Base-by-base conservation (phyloP, 2,797 vertebrate species). In the Typhlichthys eigenmanni region DNA sequence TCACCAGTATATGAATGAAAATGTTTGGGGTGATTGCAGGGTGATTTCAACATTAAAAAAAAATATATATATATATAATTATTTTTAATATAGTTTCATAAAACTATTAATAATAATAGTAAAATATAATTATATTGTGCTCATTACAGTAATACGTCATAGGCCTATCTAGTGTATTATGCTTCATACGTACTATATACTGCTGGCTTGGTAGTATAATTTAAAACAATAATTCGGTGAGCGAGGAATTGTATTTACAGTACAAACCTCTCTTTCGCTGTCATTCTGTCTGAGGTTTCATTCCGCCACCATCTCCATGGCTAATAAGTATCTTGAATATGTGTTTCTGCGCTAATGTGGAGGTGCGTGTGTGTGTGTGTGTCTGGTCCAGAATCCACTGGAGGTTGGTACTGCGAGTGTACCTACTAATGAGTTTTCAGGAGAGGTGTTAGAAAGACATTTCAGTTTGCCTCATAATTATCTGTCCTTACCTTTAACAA, bases 401-500 rank as follows among this genome's bases (percentile, higher is more conserved):
- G 13, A 38, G 14, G 46, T 56, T n/a, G 3, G n/a, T 7, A 16
- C 43, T 16, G 16, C 60, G 59, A 56, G 47, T 32, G 3, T 56
- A 46, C 51, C 54, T 9, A 51, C 72, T 85, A 75, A 83, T 78
- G 74, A 76, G 55, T 76, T 68, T 65, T 64, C 56, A 50, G 76
- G 47, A 69, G 74, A 79, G 60, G 73, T 49, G 71, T 74, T 71
- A 72, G 79, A 82, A 74, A 74, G 67, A 71, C 78, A 78, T 71
- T 63, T 66, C 62, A 55, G 49, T 74, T 75, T 72, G 55, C 32
- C 34, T 68, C 66, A 14, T 71, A 68, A 76, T 81, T 66, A 66
- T 81, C 69, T 8, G 52, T 78, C 73, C 68, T 71, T 69, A 73
- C 75, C 72, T 74, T 55, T 60, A 46, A 75, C 69, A 62, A 77